phyloP scores from a whole-genome alignment of 2,888 invertebrate genomes.

The Hartigia nigra region DNA sequence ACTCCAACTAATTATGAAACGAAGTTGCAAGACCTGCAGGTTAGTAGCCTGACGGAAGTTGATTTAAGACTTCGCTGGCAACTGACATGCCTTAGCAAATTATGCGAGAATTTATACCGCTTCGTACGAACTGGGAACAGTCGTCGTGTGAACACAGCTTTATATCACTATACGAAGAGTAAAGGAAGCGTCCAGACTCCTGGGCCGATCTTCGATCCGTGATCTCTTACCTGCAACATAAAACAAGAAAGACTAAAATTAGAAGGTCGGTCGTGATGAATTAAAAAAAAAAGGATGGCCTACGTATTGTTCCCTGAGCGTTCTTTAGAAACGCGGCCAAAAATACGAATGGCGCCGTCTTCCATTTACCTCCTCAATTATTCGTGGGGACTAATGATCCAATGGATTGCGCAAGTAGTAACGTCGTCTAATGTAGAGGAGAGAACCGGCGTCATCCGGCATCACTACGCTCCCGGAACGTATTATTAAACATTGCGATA shows the following conservation, averaged over 20 bases:
- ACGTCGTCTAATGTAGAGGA: neutral
- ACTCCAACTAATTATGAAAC: conserved; percentile 56
- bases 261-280: neutral
- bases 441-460: conserved; percentile 6
- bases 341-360: neutral
- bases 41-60: conserved; percentile 45
- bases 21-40: conserved; percentile 40
- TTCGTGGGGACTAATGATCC: conserved; percentile 37
- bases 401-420: conserved; percentile 36
- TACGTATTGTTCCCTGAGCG: neutral
- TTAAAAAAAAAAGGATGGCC: neutral
- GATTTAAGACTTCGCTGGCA: conserved; percentile 59
- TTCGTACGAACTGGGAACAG: neutral
- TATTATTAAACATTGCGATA: conserved; percentile 25
- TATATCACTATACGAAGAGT: neutral
- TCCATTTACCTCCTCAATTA: conserved; percentile 31
- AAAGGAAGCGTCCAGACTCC: too few species aligned
- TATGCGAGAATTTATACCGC: neutral
- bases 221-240: conserved; percentile 44
- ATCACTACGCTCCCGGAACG: conserved; percentile 16
- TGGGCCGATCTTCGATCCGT: too few species aligned
- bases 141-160: neutral
- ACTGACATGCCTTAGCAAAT: conserved; percentile 37
- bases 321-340: conserved; percentile 10
- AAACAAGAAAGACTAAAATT: conserved; percentile 10